Evolutionary conservation across 2,113 vertebrate species (phyloP).

Genomic region (Corythaeola cristata): DNA sequence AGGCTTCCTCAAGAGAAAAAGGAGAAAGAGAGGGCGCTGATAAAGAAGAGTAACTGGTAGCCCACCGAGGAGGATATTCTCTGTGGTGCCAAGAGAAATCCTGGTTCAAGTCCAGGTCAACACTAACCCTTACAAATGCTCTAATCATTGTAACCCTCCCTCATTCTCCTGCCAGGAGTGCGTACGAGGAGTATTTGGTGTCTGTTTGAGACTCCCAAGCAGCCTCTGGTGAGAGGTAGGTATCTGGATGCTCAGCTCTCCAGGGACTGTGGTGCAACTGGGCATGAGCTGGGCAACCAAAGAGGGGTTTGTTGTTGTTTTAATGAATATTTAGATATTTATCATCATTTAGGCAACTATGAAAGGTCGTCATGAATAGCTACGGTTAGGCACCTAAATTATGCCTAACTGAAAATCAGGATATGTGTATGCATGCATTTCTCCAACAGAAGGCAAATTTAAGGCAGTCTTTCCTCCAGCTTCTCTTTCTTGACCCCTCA

Average conservation of each 20-base stretch:
- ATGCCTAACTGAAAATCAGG: not conserved
- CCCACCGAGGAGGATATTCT: not conserved
- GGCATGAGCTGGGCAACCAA: not conserved
- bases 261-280: not conserved
- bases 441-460: not conserved
- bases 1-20: not conserved
- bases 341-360: not conserved
- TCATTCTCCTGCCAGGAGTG: not conserved
- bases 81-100: not conserved
- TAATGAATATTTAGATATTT: not conserved
- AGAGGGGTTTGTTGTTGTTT: not conserved
- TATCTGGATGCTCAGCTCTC: not conserved
- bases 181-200: fast-evolving
- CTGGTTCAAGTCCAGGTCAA: not conserved
- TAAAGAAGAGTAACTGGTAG: not conserved
- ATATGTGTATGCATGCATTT: not conserved
- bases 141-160: not conserved
- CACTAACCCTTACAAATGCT: not conserved
- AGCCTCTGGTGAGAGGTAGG: not conserved
- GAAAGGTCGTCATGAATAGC: not conserved
- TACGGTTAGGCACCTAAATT: not conserved
- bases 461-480: not conserved
- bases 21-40: not conserved
- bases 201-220: not conserved
- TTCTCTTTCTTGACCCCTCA: not conserved